phyloP scores from a whole-genome alignment of 2,113 vertebrate genomes.

The Amphiprion ocellaris region DNA sequence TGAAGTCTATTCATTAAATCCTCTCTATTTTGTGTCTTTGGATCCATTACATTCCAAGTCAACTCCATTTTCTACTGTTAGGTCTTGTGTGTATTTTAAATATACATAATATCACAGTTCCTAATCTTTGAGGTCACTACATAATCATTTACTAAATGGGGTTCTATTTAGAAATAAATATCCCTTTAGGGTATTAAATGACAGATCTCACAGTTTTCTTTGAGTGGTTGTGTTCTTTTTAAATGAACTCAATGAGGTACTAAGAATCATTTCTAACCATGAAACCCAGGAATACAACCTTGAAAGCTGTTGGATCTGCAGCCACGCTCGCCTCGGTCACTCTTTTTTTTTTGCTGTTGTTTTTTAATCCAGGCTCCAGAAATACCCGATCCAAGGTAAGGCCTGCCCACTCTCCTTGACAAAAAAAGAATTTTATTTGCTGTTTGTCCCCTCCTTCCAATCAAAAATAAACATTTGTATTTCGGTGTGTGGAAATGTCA shows the following conservation, averaged over 20 bases:
- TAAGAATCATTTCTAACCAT: background rate
- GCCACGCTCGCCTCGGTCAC: background rate
- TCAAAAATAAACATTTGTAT: conserved; percentile 70
- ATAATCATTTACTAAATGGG: too few relatives aligned
- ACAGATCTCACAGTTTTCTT: too few relatives aligned
- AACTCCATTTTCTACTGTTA: background rate
- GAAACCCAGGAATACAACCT: conserved; percentile 5
- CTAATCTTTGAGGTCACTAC: too few relatives aligned
- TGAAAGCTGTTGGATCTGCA: background rate
- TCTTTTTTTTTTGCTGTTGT: background rate
- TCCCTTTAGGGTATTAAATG: background rate
- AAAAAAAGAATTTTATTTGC: conserved; percentile 37
- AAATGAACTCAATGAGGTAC: background rate
- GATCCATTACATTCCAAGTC: too few relatives aligned
- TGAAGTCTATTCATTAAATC: background rate
- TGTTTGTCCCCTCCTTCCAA: conserved; percentile 1
- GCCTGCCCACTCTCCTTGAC: conserved; percentile 16
- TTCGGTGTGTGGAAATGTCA: conserved; percentile 58
- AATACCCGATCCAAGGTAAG: conserved; percentile 15
- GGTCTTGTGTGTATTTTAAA: too few relatives aligned
- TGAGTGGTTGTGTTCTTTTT: background rate
- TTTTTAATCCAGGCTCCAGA: background rate
- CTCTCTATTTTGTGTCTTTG: background rate
- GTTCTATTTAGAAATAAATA: background rate
- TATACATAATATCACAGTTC: too few relatives aligned